Base-by-base conservation (phyloP, 2,113 vertebrate genomes). In the Romanogobio albipinnatus region DNA sequence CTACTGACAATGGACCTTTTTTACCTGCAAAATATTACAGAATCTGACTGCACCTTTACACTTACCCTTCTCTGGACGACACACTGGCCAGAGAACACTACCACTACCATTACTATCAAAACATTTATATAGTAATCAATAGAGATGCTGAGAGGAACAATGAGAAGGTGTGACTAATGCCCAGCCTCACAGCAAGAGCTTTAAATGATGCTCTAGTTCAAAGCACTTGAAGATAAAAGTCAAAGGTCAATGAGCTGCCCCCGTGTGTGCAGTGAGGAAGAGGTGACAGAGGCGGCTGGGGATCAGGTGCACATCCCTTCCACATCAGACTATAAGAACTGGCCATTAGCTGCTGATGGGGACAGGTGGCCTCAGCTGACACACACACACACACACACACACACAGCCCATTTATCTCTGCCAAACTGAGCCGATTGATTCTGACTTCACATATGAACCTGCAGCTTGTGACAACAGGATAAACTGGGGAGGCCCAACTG, bases 281-380 rank as follows among this genome's bases (percentile, higher is more conserved):
- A 76, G 74, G 24, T 51, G 73, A 76, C 26, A 3, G 6, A 8
- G 53, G 5, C 17, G 1, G 74, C 19, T 33, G 74, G 24, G 74
- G 74, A 76, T 76, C 74, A 76, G 74, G 24, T 53, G 74, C 74
- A 19, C 7, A 49, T 14, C 24, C 71, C 43, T 47, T n/a, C 43
- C 39, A 26, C 71, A 47, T 51, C 71, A 75, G 26, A 51, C 13
- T 24, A 33, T 19, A 51, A 19, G 47, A 75, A 75, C 45, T 51
- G 45, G 24, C n/a, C 73, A 75, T 75, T 29, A 75, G 73, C 47
- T 17, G 24, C 71, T 74, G 45, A 74, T 49, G 43, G 43, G 22
- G 68, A 17, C 9, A 36, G 39, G 19, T 43, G 36, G 68, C 9
- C 68, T 19, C 39, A 45, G 66, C 66, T 22, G 8, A 9, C 19